Evolutionary conservation across 2,888 invertebrate species (phyloP).

Genomic region (Agonopterix subpropinquella): DNA sequence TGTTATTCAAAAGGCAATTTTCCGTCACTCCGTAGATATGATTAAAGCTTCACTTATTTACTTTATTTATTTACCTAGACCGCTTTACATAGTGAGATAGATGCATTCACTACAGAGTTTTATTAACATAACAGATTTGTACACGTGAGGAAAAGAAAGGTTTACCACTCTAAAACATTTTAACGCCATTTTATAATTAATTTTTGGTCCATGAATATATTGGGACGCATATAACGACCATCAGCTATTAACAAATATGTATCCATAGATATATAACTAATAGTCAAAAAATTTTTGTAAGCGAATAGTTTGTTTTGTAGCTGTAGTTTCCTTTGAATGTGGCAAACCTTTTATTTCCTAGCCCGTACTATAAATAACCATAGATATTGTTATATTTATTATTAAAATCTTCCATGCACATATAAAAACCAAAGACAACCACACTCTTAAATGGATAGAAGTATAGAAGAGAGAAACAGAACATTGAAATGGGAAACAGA

Average conservation of each 20-base stretch:
- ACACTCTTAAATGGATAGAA: slow-evolving; percentile 55
- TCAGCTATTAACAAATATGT: too few species aligned
- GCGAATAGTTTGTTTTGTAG: too few species aligned
- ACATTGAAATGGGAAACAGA: slow-evolving; percentile 20
- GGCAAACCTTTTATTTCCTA: slow-evolving; percentile 21
- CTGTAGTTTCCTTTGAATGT: not conserved
- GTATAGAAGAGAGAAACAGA: slow-evolving; percentile 27
- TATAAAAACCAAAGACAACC: slow-evolving; percentile 73
- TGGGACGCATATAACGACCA: too few species aligned
- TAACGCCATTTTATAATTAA: too few species aligned
- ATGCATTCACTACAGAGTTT: slow-evolving; percentile 47
- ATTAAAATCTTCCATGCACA: slow-evolving; percentile 69
- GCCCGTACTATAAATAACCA: slow-evolving; percentile 42
- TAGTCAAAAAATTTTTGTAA: too few species aligned
- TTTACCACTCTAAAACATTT: slow-evolving; percentile 2
- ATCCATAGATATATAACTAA: too few species aligned
- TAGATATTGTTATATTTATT: slow-evolving; percentile 26
- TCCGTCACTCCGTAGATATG: too few species aligned
- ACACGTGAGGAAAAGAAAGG: slow-evolving; percentile 26
- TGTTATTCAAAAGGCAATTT: too few species aligned
- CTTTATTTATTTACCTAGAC: slow-evolving; percentile 11
- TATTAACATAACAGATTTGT: slow-evolving; percentile 32
- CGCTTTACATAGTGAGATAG: slow-evolving; percentile 29
- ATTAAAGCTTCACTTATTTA: slow-evolving; percentile 21
- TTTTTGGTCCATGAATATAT: too few species aligned